These are phyloP conservation scores for Sphecodes monilicornis DNA, from an alignment of 2,888 invertebrate genomes.

Conservation along the genomic window DNA sequence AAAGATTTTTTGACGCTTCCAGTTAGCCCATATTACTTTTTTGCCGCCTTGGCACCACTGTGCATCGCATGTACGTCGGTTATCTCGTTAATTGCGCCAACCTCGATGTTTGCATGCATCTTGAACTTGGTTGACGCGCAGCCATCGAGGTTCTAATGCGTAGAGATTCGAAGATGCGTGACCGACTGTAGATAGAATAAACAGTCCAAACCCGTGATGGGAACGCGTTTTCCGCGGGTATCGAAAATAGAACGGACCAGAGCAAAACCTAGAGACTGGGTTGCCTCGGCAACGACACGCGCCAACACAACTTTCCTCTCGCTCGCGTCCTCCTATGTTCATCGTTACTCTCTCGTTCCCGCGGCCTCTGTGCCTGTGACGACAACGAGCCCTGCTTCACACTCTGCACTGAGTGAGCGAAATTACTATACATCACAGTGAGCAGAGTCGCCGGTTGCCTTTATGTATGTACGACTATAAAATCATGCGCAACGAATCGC, in stretches of 20 bases:
- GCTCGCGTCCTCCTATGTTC: neutral
- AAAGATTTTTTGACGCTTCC: too few relatives aligned
- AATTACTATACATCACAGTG: slow-evolving; percentile 3
- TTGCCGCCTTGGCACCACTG: too few relatives aligned
- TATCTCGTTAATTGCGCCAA: neutral
- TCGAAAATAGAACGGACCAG: slow-evolving; percentile 74
- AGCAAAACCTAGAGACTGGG: slow-evolving; percentile 64
- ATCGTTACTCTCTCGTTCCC: neutral
- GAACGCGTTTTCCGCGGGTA: slow-evolving; percentile 71
- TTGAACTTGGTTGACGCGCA: neutral
- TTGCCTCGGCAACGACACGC: slow-evolving; percentile 78
- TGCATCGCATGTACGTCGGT: too few relatives aligned
- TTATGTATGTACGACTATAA: neutral
- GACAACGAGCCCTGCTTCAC: neutral
- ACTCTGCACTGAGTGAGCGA: neutral
- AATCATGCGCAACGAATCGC: slow-evolving; percentile 1
- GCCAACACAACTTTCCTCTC: slow-evolving; percentile 52
- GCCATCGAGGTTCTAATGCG: neutral
- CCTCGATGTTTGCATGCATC: neutral
- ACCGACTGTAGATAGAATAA: neutral
- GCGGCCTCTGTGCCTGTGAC: neutral
- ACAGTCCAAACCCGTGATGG: slow-evolving; percentile 37
- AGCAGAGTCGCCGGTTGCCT: neutral
- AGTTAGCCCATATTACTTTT: too few relatives aligned
- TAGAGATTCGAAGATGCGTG: neutral